A percentile compares a stretch with the other conserved stretches of the same genome.
phyloP scores from a whole-genome alignment of 2,888 invertebrate species.

The Ischnus inquisitorius region DNA sequence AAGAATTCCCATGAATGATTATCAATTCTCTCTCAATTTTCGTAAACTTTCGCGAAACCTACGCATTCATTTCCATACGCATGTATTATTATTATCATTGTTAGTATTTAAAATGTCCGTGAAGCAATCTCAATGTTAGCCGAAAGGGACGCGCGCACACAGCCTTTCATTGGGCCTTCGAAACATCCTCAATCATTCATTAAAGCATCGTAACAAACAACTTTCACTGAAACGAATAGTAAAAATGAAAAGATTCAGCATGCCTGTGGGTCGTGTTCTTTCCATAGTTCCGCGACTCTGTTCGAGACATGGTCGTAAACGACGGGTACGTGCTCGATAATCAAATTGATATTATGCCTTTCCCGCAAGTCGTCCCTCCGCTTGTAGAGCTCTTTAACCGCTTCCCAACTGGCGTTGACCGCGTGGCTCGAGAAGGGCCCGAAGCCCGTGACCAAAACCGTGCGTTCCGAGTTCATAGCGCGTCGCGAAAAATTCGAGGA shows the following conservation, averaged over 20 bases:
- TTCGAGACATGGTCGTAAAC: slow-evolving; percentile 90
- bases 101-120: too few relatives aligned
- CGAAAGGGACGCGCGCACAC: too few relatives aligned
- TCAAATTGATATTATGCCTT: slow-evolving; percentile 86
- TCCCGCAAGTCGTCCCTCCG: slow-evolving; percentile 86
- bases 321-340: slow-evolving; percentile 90
- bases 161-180: too few relatives aligned
- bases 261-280: slow-evolving; percentile 90
- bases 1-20: too few relatives aligned
- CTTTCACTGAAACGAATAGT: neutral
- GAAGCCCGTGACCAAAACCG: slow-evolving; percentile 91
- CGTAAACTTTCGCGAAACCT: too few relatives aligned
- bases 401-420: slow-evolving; percentile 94
- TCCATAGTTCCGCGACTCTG: slow-evolving; percentile 90
- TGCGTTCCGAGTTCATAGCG: slow-evolving; percentile 63
- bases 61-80: too few relatives aligned
- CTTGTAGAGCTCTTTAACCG: slow-evolving; percentile 89
- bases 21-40: too few relatives aligned
- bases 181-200: too few relatives aligned
- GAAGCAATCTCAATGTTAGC: too few relatives aligned
- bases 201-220: too few relatives aligned
- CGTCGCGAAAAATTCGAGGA: neutral
- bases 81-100: too few relatives aligned
- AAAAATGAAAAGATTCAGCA: slow-evolving; percentile 70
- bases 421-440: slow-evolving; percentile 91